Evolutionary conservation across 2,113 vertebrate species (phyloP), one percentile per base, ranked within the genome.

Genomic region (Himantopus leucocephalus): DNA sequence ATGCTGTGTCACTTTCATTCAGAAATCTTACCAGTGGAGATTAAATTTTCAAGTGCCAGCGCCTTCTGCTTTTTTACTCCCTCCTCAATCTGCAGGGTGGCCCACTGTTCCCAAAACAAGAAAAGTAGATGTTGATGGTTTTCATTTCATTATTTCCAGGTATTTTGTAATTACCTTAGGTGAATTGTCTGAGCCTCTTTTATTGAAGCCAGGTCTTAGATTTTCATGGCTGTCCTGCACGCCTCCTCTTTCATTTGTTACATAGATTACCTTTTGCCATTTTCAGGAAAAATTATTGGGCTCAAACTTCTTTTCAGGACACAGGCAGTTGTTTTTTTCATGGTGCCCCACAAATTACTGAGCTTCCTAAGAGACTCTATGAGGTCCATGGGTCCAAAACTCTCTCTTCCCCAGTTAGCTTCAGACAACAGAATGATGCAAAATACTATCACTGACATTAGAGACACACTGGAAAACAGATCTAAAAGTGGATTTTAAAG

Each of bases 11-110:
- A 73, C 34, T 30, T 90, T 75, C 55, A 53, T 41, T 30, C 74
- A 62, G 43, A 81, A 41, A 41, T 83, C 99, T 99, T 93, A 99
- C 99, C 99, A 66, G 98, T 97, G 92, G 98, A 98, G 91, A 98
- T 97, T 52, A 98, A 94, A 35, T 93, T 97, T 37, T 98, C 98
- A 76, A 96, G 96, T 41, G 91, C 94, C 30, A 97, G 94, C 56
- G 91, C 95, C 90, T 98, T 95, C 96, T 96, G 97, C 79, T 98
- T 96, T 93, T 97, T 97, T 21, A 94, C 97, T 94, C 98, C 98
- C 92, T 98, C 98, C 97, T 99, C 98, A 96, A 99, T 99, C 56
- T 99, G 98, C 55, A 99, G 41, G 1, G 98, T 98, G 48, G 99
- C 98, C 99, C 99, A 99, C 99, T 99, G 94, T 97, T 96, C 52